phyloP scores from a whole-genome alignment of 2,797 vertebrate species.

The Sorex maritimensis region DNA sequence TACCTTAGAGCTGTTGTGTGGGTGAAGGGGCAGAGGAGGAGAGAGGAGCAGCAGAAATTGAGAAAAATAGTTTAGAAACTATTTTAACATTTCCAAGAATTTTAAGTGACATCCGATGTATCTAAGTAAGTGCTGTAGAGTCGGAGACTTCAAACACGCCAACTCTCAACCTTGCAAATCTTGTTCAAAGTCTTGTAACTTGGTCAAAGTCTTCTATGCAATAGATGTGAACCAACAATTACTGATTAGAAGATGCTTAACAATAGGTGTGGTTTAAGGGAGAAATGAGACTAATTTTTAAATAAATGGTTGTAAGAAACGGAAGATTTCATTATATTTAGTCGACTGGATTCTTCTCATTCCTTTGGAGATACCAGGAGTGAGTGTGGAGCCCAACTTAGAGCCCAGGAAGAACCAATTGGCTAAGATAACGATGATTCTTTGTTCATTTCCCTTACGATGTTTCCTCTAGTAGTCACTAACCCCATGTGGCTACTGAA shows the following conservation, averaged over 20 bases:
- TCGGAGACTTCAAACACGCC: background rate
- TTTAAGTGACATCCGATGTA: no score
- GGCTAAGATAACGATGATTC: fast-evolving
- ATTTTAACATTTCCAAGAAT: background rate
- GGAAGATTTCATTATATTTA: background rate
- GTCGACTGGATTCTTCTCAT: background rate
- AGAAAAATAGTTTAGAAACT: background rate
- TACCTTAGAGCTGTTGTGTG: background rate
- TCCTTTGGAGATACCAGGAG: background rate
- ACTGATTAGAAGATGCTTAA: background rate
- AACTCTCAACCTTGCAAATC: background rate
- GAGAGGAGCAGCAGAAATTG: background rate
- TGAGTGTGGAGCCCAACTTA: background rate
- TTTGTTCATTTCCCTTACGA: background rate
- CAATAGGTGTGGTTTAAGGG: background rate
- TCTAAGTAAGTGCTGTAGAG: background rate
- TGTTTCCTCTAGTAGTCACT: fast-evolving
- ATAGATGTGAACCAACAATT: background rate
- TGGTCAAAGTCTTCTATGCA: background rate
- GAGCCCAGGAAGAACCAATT: background rate
- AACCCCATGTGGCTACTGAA: background rate
- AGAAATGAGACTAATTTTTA: background rate
- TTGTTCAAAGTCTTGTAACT: background rate
- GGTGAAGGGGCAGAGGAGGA: background rate
- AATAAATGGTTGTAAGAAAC: background rate